Conservation (phyloP, 2,888 invertebrate genomes). For the Mesoligia furuncula region DNA sequence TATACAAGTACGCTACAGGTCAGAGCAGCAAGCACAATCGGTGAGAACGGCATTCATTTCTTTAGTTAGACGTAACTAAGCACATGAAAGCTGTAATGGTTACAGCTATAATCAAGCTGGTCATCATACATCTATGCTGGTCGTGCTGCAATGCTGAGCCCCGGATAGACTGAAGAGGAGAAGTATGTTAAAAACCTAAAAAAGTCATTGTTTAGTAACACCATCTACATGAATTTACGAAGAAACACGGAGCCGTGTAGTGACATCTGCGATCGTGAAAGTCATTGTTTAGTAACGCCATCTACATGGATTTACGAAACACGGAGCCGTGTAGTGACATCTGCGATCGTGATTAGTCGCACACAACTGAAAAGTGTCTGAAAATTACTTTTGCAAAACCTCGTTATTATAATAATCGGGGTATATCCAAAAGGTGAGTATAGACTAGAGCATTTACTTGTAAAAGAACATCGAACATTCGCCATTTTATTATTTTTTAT, state of each 20-base stretch:
- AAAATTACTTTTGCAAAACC: neutral
- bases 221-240: slow-evolving; percentile 3
- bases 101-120: neutral
- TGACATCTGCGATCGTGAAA: too few relatives aligned
- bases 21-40: neutral
- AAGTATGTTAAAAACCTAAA: neutral
- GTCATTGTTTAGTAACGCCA: too few relatives aligned
- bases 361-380: neutral
- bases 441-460: too few relatives aligned
- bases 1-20: too few relatives aligned
- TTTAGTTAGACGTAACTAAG: neutral
- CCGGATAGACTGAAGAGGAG: neutral
- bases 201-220: neutral
- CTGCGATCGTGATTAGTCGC: neutral
- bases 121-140: neutral
- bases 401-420: too few relatives aligned
- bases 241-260: neutral
- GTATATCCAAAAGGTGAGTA: too few relatives aligned
- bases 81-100: too few relatives aligned
- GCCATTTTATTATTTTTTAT: too few relatives aligned
- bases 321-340: neutral
- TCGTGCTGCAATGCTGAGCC: neutral
- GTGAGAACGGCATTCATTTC: neutral
- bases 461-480: too few relatives aligned
- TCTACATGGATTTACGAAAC: too few relatives aligned